Evolutionary conservation across 2,797 vertebrate species (phyloP).

Genomic region (Lithobates pipiens): DNA sequence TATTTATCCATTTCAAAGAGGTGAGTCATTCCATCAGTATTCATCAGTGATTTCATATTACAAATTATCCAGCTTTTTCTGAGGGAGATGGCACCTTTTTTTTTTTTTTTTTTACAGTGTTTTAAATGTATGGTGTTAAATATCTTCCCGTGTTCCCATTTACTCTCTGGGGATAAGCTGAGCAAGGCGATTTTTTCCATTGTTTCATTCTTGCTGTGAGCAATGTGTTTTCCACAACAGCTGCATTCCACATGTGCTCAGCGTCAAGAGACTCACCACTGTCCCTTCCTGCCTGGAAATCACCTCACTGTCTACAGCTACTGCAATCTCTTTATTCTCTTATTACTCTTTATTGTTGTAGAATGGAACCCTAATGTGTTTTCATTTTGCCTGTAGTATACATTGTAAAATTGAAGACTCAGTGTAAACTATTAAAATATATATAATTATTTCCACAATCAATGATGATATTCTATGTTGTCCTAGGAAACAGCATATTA

Average conservation of each 20-base stretch:
- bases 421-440: too few species aligned
- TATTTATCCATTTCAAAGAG: not conserved
- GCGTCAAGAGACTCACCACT: slow-evolving; percentile 4
- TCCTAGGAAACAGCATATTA: too few species aligned
- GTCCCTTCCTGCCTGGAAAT: slow-evolving; percentile 30
- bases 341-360: not conserved
- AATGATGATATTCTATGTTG: too few species aligned
- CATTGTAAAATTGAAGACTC: too few species aligned
- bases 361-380: not conserved
- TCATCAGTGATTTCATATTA: not conserved
- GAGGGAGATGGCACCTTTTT: not conserved
- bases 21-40: not conserved
- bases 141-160: slow-evolving; percentile 14
- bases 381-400: not conserved
- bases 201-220: slow-evolving; percentile 43
- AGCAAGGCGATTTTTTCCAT: slow-evolving; percentile 42
- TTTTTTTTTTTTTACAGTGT: not conserved
- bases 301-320: slow-evolving; percentile 6
- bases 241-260: slow-evolving; percentile 49
- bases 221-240: slow-evolving; percentile 47
- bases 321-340: not conserved
- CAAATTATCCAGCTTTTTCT: not conserved
- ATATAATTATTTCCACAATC: too few species aligned
- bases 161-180: slow-evolving; percentile 19
- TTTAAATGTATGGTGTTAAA: not conserved